A percentile compares a stretch with the other conserved stretches of the same genome.
Evolutionary conservation across 2,888 invertebrate genomes (phyloP).

Genomic region (Polia nebulosa): DNA sequence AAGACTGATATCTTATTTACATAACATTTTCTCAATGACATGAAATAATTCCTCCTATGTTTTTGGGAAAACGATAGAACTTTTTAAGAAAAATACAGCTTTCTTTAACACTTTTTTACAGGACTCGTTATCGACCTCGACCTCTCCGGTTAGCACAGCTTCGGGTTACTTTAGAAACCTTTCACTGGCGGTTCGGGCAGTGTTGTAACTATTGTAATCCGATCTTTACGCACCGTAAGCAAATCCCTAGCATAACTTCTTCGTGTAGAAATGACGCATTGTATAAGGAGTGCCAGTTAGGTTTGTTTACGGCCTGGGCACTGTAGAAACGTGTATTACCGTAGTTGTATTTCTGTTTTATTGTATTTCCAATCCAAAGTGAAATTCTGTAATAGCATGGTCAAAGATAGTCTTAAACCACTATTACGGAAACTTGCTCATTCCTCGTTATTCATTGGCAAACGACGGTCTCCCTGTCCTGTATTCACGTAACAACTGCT

Average conservation of each 20-base stretch:
- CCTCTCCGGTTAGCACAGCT: conserved; percentile 7
- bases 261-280: conserved; percentile 28
- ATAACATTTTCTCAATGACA: not conserved
- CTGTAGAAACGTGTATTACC: not conserved
- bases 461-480: not conserved
- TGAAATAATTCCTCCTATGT: not conserved
- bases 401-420: not conserved
- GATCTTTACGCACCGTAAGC: conserved; percentile 14
- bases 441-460: not conserved
- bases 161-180: conserved; percentile 31
- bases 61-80: not conserved
- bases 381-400: not conserved
- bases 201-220: conserved; percentile 22
- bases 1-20: not conserved
- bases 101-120: not conserved
- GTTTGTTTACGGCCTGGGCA: conserved; percentile 14
- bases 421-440: not conserved
- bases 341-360: conserved; percentile 10
- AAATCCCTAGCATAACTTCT: conserved; percentile 12
- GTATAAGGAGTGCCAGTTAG: conserved; percentile 17
- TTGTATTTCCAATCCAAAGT: conserved; percentile 7
- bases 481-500: not conserved
- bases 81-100: not conserved
- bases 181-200: conserved; percentile 16
- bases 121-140: not conserved